These are phyloP conservation scores for Tenthredo livida DNA, from an alignment of 2,888 invertebrate species.

Conservation along the genomic window DNA sequence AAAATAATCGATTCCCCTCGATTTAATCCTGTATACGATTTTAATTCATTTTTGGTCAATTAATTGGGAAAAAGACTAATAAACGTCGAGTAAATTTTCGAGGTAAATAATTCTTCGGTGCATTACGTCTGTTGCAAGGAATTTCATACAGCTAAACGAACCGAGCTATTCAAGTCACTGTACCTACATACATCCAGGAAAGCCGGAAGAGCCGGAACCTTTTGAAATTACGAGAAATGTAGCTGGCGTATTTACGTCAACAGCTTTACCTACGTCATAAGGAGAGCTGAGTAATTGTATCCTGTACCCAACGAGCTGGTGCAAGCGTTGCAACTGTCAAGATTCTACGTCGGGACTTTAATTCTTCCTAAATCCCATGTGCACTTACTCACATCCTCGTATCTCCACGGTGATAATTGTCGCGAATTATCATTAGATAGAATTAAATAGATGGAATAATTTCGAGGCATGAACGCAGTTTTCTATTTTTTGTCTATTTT, in stretches of 20 bases:
- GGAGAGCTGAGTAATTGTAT: conserved; percentile 26
- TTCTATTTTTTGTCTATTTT: not conserved
- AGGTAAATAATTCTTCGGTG: not conserved
- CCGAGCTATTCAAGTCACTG: not conserved
- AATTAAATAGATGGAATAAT: not conserved
- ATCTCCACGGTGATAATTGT: not conserved
- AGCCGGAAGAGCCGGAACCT: conserved; percentile 18
- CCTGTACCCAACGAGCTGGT: not conserved
- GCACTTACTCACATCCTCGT: not conserved
- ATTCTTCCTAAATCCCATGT: not conserved
- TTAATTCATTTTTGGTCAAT: too few relatives aligned
- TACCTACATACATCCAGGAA: not conserved
- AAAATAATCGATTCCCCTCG: not conserved
- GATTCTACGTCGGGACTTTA: conserved; percentile 5
- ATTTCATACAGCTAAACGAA: not conserved
- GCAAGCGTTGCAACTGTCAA: conserved; percentile 24
- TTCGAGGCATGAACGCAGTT: not conserved
- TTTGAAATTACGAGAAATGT: conserved; percentile 47
- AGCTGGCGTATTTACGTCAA: conserved; percentile 43
- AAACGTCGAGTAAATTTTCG: not conserved
- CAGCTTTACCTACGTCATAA: not conserved
- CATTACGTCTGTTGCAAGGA: not conserved
- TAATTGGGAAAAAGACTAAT: not conserved
- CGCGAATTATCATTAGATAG: not conserved
- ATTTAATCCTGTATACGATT: too few relatives aligned